phyloP scores from a whole-genome alignment of 2,888 invertebrate genomes.

The Epiblema foenella region DNA sequence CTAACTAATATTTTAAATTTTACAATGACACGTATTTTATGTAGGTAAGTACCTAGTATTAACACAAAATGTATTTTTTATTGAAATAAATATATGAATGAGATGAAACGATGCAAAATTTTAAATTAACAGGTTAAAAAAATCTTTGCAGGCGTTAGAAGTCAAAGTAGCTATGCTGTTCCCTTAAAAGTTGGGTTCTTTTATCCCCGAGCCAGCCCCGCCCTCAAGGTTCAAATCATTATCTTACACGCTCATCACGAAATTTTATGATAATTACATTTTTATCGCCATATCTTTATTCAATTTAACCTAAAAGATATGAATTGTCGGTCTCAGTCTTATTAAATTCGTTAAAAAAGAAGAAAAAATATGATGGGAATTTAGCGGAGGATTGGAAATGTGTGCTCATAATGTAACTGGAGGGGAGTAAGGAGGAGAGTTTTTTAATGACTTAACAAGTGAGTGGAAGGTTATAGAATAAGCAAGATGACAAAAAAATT shows the following conservation, averaged over 20 bases:
- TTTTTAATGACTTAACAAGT: slow-evolving; percentile 44
- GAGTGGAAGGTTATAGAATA: slow-evolving; percentile 17
- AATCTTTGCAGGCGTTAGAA: not conserved
- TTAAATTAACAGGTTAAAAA: too few relatives aligned
- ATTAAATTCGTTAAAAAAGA: slow-evolving; percentile 34
- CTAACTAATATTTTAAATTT: too few relatives aligned
- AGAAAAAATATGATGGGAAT: slow-evolving; percentile 36
- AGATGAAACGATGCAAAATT: too few relatives aligned
- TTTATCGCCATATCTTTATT: slow-evolving; percentile 77
- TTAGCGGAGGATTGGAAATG: slow-evolving; percentile 29
- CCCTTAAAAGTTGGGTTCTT: not conserved
- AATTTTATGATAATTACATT: slow-evolving; percentile 79
- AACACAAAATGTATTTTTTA: too few relatives aligned
- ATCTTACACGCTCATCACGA: slow-evolving; percentile 59
- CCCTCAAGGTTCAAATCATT: slow-evolving; percentile 47
- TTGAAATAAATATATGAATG: too few relatives aligned
- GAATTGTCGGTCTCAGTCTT: slow-evolving; percentile 26
- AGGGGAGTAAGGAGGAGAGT: slow-evolving; percentile 15
- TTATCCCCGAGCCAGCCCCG: slow-evolving; percentile 8
- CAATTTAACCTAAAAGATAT: slow-evolving; percentile 65
- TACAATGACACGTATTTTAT: too few relatives aligned
- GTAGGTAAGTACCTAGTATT: too few relatives aligned
- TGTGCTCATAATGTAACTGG: slow-evolving; percentile 21
- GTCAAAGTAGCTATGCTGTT: slow-evolving; percentile 2
- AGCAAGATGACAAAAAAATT: too few relatives aligned